Percentiles rank a stretch among this genome's conserved stretches.
phyloP scores from a whole-genome alignment of 2,888 invertebrate genomes.

The Mycalesis mineus region DNA sequence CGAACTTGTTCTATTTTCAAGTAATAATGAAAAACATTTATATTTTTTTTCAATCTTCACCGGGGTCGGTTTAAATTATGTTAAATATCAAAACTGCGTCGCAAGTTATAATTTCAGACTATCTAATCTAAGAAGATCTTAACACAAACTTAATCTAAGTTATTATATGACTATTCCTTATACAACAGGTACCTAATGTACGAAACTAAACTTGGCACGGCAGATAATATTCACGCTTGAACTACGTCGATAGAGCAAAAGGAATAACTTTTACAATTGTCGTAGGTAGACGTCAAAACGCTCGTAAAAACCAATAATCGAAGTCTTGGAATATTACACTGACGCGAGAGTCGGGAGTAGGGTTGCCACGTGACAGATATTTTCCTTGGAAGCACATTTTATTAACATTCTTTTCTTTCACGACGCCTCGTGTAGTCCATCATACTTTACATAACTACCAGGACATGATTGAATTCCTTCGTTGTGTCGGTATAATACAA shows the following conservation, averaged over 20 bases:
- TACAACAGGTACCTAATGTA: not conserved
- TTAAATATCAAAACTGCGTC: too few species aligned
- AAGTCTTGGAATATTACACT: slow-evolving; percentile 44
- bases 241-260: slow-evolving; percentile 11
- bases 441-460: not conserved
- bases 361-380: slow-evolving; percentile 4
- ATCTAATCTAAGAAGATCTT: too few species aligned
- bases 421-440: not conserved
- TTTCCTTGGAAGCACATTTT: not conserved
- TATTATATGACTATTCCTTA: too few species aligned
- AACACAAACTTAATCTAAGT: too few species aligned
- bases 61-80: too few species aligned
- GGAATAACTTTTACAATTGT: slow-evolving; percentile 17
- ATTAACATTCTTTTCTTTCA: slow-evolving; percentile 12
- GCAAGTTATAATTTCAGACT: too few species aligned
- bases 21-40: too few species aligned
- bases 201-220: not conserved
- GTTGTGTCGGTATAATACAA: not conserved
- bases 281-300: slow-evolving; percentile 24
- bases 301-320: slow-evolving; percentile 47
- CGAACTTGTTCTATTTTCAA: too few species aligned
- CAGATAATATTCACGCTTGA: slow-evolving; percentile 13
- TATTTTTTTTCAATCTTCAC: too few species aligned
- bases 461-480: not conserved
- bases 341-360: slow-evolving; percentile 38